phyloP scores from a whole-genome alignment of 2,113 vertebrate genomes.

The Limanda limanda region DNA sequence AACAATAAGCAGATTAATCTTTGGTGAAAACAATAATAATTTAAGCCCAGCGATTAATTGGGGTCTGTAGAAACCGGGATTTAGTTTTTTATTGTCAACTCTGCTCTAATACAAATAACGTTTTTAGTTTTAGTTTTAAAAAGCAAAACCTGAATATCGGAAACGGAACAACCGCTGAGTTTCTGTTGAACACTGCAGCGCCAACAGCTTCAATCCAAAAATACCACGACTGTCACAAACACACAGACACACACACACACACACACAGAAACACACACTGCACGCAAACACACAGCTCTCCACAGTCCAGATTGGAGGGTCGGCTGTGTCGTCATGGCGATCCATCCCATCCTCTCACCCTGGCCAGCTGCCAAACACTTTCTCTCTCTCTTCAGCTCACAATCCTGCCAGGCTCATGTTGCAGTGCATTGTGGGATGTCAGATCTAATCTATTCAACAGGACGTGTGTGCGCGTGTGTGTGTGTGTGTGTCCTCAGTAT shows the following conservation, averaged over 20 bases:
- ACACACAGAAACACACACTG: constrained; percentile 2
- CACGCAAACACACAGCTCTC: background rate
- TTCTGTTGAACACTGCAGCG: background rate
- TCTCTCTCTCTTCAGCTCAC: constrained; percentile 24
- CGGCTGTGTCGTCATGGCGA: constrained; percentile 60
- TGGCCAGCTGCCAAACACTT: constrained; percentile 59
- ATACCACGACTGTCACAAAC: constrained; percentile 5
- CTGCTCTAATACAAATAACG: too few relatives aligned
- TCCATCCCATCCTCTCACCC: constrained; percentile 58
- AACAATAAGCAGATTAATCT: too few relatives aligned
- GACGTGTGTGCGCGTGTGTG: constrained; percentile 14
- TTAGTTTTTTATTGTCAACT: too few relatives aligned
- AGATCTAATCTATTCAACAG: constrained; percentile 63
- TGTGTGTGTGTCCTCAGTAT: constrained; percentile 13
- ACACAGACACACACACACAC: background rate
- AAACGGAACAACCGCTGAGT: background rate
- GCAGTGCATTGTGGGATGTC: constrained; percentile 73
- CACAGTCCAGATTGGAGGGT: constrained; percentile 54
- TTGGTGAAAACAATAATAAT: too few relatives aligned
- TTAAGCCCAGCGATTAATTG: too few relatives aligned
- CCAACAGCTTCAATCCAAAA: constrained; percentile 22
- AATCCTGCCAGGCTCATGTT: constrained; percentile 44
- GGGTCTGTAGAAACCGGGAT: too few relatives aligned
- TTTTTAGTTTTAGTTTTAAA: background rate
- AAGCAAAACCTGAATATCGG: background rate